Evolutionary conservation across 2,797 vertebrate species (phyloP).

Genomic region (Anguilla pacifica): DNA sequence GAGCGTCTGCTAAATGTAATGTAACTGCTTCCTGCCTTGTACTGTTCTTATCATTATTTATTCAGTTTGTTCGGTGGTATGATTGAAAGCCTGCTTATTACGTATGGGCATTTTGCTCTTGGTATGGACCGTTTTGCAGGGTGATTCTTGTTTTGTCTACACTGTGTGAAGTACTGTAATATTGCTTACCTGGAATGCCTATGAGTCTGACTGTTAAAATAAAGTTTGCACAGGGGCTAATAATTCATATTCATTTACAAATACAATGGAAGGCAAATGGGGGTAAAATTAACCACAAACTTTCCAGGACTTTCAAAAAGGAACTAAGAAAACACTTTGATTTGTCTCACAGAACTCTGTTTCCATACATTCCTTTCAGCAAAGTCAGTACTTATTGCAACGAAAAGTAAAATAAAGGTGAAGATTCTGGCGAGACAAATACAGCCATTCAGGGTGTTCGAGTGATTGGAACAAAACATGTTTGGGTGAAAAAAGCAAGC

Average conservation of each 20-base stretch:
- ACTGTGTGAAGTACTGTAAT: neutral
- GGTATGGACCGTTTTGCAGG: slow-evolving; percentile 63
- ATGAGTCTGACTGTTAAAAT: neutral
- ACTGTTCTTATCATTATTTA: slow-evolving; percentile 66
- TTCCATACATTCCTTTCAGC: slow-evolving; percentile 67
- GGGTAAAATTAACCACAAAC: slow-evolving; percentile 44
- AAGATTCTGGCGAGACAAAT: slow-evolving; percentile 30
- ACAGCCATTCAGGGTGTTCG: slow-evolving; percentile 9
- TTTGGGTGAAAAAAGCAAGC: neutral
- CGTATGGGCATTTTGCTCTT: slow-evolving; percentile 64
- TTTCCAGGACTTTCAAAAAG: slow-evolving; percentile 21
- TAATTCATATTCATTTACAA: neutral
- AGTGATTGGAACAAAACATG: neutral
- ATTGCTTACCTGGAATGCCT: neutral
- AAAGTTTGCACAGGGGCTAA: neutral
- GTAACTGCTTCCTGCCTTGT: slow-evolving; percentile 53
- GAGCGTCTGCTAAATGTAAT: slow-evolving; percentile 4
- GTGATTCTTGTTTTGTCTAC: slow-evolving; percentile 22
- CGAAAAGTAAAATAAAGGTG: slow-evolving; percentile 41
- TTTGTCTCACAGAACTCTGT: slow-evolving; percentile 69
- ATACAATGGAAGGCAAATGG: slow-evolving; percentile 42
- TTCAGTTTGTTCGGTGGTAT: slow-evolving; percentile 61
- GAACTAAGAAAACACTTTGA: slow-evolving; percentile 58
- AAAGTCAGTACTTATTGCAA: slow-evolving; percentile 58
- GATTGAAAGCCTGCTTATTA: slow-evolving; percentile 75